These are phyloP conservation scores for Subacronicta megacephala DNA, from an alignment of 2,888 invertebrate genomes.

Conservation along the genomic window DNA sequence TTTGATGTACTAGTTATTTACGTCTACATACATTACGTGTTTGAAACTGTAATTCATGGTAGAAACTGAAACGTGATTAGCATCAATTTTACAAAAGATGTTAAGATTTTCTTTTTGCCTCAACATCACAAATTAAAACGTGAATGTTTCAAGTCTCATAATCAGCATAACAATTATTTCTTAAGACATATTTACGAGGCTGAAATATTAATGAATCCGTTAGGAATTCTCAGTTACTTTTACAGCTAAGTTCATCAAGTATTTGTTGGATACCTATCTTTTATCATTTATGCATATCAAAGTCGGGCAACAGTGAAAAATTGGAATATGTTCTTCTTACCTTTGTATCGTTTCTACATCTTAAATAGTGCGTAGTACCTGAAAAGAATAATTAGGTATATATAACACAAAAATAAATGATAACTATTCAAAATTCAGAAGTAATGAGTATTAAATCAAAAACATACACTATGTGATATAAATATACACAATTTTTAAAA, in stretches of 20 bases:
- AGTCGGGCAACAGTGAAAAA: constrained; percentile 12
- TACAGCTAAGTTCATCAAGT: constrained; percentile 44
- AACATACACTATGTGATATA: constrained; percentile 84
- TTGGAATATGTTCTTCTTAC: constrained; percentile 16
- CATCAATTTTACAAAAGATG: neutral
- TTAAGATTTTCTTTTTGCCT: neutral
- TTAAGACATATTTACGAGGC: constrained; percentile 23
- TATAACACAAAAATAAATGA: constrained; percentile 33
- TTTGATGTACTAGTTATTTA: too few species aligned
- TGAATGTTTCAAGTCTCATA: constrained; percentile 25
- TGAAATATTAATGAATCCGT: constrained; percentile 43
- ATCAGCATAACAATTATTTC: constrained; percentile 12
- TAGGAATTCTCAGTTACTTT: constrained; percentile 40
- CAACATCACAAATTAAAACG: constrained; percentile 9
- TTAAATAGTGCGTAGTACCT: constrained; percentile 50
- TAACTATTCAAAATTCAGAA: constrained; percentile 51
- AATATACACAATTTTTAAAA: constrained; percentile 86
- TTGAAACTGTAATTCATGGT: neutral
- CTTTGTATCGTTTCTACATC: constrained; percentile 12
- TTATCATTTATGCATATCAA: constrained; percentile 29
- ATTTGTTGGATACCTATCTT: constrained; percentile 36
- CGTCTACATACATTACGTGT: neutral
- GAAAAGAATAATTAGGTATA: constrained; percentile 47
- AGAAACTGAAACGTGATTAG: neutral
- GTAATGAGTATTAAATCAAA: constrained; percentile 61